phyloP scores from a whole-genome alignment of 2,888 invertebrate genomes.

The Bibio marci region DNA sequence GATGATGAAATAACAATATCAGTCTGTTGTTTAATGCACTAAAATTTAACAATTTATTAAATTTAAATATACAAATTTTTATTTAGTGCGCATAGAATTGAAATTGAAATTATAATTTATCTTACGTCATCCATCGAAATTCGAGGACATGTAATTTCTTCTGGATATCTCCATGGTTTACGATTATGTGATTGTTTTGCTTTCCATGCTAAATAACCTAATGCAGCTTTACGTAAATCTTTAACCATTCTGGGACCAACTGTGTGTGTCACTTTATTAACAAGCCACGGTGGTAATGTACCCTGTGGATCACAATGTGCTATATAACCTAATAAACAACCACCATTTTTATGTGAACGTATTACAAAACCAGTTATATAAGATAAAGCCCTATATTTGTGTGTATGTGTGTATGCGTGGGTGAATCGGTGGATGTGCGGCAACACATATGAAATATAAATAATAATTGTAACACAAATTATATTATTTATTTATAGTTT shows the following conservation, averaged over 20 bases:
- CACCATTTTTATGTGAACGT: constrained; percentile 35
- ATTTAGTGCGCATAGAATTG: too few species aligned
- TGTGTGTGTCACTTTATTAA: constrained; percentile 64
- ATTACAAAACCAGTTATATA: constrained; percentile 51
- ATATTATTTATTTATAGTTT: too few species aligned
- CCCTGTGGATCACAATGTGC: constrained; percentile 84
- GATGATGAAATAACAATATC: background rate
- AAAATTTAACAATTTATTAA: background rate
- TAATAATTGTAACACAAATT: too few species aligned
- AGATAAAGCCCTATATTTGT: constrained; percentile 36
- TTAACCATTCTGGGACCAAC: constrained; percentile 75
- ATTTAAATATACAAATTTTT: background rate
- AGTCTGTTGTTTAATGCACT: constrained; percentile 1
- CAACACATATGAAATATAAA: too few species aligned
- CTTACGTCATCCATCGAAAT: constrained; percentile 42
- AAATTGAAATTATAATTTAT: background rate
- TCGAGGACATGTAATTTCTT: constrained; percentile 58
- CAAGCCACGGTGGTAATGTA: constrained; percentile 72
- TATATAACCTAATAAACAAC: constrained; percentile 72
- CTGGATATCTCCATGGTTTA: constrained; percentile 80
- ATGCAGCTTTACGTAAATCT: constrained; percentile 62
- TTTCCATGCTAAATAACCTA: constrained; percentile 74
- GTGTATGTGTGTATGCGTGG: background rate
- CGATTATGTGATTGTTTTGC: constrained; percentile 48
- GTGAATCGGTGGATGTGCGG: background rate